Conservation (phyloP, 2,113 vertebrate species). For the Paramormyrops kingsleyae region DNA sequence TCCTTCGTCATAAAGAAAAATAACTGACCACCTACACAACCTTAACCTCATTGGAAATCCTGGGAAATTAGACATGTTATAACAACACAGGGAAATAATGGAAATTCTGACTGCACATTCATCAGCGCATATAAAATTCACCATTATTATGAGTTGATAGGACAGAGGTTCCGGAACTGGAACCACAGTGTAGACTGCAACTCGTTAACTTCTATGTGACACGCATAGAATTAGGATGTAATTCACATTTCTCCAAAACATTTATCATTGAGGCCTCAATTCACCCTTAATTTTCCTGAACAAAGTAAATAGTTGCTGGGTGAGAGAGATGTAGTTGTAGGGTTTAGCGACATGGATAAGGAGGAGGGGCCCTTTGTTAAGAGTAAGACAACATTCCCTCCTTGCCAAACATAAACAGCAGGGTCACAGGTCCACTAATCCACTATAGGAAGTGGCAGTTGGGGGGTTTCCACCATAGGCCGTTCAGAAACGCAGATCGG, state of each 20-base stretch:
- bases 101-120: background rate
- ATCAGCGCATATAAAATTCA: background rate
- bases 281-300: background rate
- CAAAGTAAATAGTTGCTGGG: background rate
- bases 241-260: background rate
- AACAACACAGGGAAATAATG: background rate
- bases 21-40: background rate
- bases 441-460: constrained; percentile 42
- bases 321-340: background rate
- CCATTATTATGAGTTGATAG: background rate
- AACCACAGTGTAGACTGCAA: background rate
- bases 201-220: background rate
- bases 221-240: background rate
- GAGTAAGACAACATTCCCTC: background rate
- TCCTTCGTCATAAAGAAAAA: background rate
- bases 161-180: background rate
- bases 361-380: background rate
- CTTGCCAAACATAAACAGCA: constrained; percentile 21
- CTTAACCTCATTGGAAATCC: background rate
- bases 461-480: constrained; percentile 11
- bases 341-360: background rate
- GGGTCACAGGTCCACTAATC: constrained; percentile 39
- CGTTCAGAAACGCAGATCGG: constrained; percentile 30
- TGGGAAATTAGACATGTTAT: background rate
- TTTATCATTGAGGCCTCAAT: background rate